Evolutionary conservation across 2,797 vertebrate species (phyloP), one percentile per base, ranked within the genome.

Genomic region (Rhyacichthys aspro): DNA sequence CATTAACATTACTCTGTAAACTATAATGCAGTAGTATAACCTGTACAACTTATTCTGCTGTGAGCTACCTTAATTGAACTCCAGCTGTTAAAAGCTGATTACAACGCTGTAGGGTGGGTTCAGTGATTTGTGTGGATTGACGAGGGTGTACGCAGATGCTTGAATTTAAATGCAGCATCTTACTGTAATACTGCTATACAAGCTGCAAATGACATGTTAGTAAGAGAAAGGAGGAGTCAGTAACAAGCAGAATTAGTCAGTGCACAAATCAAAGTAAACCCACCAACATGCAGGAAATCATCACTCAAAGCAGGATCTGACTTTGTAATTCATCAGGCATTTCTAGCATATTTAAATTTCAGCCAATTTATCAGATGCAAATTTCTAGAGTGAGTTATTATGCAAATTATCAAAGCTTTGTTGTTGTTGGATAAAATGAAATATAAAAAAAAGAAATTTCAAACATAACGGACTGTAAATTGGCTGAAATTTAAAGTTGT

Each of bases 101-200:
- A 28, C 4, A 28, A 6, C 23, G 3, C 23, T 28, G 23, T 28
- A 28, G 23, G 23, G 49, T 34, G 39, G 54, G 42, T 41, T 58
- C 11, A 41, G 16, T 61, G 33, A 55, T 67, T 57, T 63, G 45
- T 58, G 28, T 18, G 44, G n/a, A n/a, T n/a, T n/a, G n/a, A n/a
- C n/a, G n/a, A n/a, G n/a, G n/a, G n/a, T n/a, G n/a, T n/a, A n/a
- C n/a, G n/a, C n/a, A n/a, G n/a, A n/a, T n/a, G n/a, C n/a, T n/a
- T n/a, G n/a, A n/a, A n/a, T n/a, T n/a, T n/a, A n/a, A n/a, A n/a
- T n/a, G n/a, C n/a, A n/a, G n/a, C n/a, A n/a, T n/a, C n/a, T 52
- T 14, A 15, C 1, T 8, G 28, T 59, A 59, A 67, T 55, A 32
- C 16, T 10, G 42, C 71, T 56, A 69, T 8, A 69, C 50, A 80